phyloP scores from a whole-genome alignment of 1,140 invertebrate genomes.

The Drosophila serrata region DNA sequence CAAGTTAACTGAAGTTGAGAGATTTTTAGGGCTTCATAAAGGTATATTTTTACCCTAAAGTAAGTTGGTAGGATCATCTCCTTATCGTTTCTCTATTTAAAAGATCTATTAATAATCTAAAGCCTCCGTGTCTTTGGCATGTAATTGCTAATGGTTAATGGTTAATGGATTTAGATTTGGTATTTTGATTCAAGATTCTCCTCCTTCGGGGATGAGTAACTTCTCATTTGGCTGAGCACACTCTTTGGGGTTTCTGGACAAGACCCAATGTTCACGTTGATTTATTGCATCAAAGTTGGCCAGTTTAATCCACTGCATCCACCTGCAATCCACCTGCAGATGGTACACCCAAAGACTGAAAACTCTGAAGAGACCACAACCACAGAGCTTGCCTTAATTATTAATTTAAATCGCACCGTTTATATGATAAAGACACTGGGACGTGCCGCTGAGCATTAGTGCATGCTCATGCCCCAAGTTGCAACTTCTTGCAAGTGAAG shows the following conservation, averaged over 20 bases:
- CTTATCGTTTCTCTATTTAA: too few species aligned
- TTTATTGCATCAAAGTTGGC: constrained; percentile 62
- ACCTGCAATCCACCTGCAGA: constrained; percentile 52
- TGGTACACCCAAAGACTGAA: constrained; percentile 2
- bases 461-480: constrained; percentile 58
- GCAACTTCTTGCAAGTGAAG: constrained; percentile 39
- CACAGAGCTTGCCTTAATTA: constrained; percentile 63
- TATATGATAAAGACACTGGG: constrained; percentile 80
- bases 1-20: background rate
- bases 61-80: too few species aligned
- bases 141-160: background rate
- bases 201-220: background rate
- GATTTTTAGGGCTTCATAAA: background rate
- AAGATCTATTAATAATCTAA: too few species aligned
- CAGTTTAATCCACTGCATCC: constrained; percentile 53
- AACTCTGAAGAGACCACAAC: constrained; percentile 26
- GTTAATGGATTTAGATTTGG: background rate
- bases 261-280: constrained; percentile 67
- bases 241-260: constrained; percentile 17
- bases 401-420: constrained; percentile 82
- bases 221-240: constrained; percentile 69
- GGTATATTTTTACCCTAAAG: too few species aligned
- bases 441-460: constrained; percentile 77
- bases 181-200: background rate
- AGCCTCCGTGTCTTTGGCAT: background rate